Base-by-base conservation (phyloP, 2,888 invertebrate genomes). In the Lissocephala sabroskyi region DNA sequence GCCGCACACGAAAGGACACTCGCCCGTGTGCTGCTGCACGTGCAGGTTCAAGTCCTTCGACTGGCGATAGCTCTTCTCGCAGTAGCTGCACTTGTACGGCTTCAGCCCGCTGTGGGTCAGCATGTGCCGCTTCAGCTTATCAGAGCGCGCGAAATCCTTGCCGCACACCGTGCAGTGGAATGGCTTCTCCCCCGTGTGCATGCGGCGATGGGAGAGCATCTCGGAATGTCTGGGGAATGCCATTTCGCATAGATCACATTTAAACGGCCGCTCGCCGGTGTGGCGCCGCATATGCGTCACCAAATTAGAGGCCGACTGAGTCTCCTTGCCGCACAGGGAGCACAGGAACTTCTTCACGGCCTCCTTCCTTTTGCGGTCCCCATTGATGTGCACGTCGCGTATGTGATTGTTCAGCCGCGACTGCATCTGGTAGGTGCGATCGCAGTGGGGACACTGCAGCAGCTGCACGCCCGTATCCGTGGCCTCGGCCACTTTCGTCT, bases 231-330 rank as follows among this genome's bases (percentile, higher is more conserved):
- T 83, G 1, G 87, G 87, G 48, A 87, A 88, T 13, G 87, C 87
- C 85, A 87, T 88, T 6, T 82, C 86, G 52, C 88, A 88, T 46
- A 87, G 86, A 62, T 87, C 87, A 56, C 88, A 88, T 65, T 87
- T 87, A 63, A 87, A 88, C 0, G 88, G 88, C 54, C 87, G 87
- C 64, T 87, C 87, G 10, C 89, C 89, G 0, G 89, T 89, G 59
- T 89, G 89, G 0, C 88, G 83, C 0, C 89, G 85, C 87, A 89
- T 88, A 61, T 89, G 89, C 1, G 89, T 87, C 18, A 87, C 87
- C 23, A 87, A 77, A 56, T 87, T 87, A 0, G 87, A 87, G 0
- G 87, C 87, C 59, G 87, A 87, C 17, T 87, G 85, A 65, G 87
- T 87, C 17, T 86, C 86, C 3, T 86, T 81, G 0, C 88, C 88